A percentile compares a stretch with the other conserved stretches of the same genome.
Evolutionary conservation across 2,888 invertebrate genomes (phyloP).

Genomic region (Leptarthrus brevirostris): DNA sequence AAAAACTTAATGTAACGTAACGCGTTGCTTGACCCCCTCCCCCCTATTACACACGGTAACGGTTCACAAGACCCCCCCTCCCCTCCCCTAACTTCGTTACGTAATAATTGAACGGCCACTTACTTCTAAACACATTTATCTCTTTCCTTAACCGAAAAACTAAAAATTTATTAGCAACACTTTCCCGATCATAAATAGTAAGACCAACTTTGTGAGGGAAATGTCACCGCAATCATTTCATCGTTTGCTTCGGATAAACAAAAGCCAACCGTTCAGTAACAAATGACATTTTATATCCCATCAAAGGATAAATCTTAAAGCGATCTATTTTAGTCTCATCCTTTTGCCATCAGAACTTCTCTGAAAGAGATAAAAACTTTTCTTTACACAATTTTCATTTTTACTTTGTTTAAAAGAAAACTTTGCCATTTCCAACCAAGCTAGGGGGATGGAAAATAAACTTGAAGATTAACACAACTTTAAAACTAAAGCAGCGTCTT

Average conservation of each 20-base stretch:
- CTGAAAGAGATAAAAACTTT: neutral
- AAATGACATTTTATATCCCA: neutral
- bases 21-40: no score
- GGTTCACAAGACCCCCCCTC: no score
- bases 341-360: neutral
- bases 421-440: neutral
- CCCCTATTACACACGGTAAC: no score
- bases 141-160: no score
- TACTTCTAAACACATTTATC: no score
- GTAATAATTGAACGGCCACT: no score
- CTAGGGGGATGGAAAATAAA: neutral
- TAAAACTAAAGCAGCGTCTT: neutral
- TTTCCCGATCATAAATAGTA: no score
- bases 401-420: slow-evolving; percentile 1
- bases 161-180: no score
- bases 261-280: slow-evolving; percentile 3
- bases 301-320: slow-evolving; percentile 12
- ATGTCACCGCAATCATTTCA: no score
- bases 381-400: neutral
- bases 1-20: no score
- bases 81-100: no score
- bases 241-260: slow-evolving; percentile 16
- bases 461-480: neutral
- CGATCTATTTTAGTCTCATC: slow-evolving; percentile 13
- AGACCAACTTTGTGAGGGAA: no score